These are phyloP conservation scores for Diplodus sargus DNA, from an alignment of 2,797 vertebrate genomes.

Conservation along the genomic window DNA sequence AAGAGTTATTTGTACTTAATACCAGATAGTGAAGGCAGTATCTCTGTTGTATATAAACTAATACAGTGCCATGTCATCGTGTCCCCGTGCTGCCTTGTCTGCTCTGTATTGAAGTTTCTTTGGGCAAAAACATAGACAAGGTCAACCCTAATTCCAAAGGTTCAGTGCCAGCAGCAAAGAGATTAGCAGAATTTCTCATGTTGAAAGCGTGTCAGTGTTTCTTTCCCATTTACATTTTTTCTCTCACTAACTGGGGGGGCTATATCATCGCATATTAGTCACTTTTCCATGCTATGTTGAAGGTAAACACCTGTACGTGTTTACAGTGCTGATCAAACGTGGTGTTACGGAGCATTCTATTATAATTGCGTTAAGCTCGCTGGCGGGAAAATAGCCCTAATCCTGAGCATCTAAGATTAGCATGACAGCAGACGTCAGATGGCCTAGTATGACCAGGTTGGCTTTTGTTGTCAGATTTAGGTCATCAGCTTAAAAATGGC, in stretches of 20 bases:
- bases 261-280: constrained; percentile 19
- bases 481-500: constrained; percentile 78
- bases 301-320: constrained; percentile 67
- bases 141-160: constrained; percentile 75
- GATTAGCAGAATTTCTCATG: constrained; percentile 68
- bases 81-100: constrained; percentile 50
- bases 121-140: constrained; percentile 72
- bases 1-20: constrained; percentile 53
- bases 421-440: constrained; percentile 82
- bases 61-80: constrained; percentile 45
- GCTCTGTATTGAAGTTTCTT: constrained; percentile 68
- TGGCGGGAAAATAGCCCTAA: constrained; percentile 80
- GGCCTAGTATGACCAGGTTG: constrained; percentile 80
- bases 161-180: constrained; percentile 68
- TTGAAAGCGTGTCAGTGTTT: constrained; percentile 56
- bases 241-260: constrained; percentile 21
- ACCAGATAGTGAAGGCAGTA: constrained; percentile 39
- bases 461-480: constrained; percentile 83
- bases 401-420: constrained; percentile 84
- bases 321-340: constrained; percentile 58
- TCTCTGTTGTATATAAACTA: constrained; percentile 48
- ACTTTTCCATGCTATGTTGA: constrained; percentile 36
- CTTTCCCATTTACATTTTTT: constrained; percentile 36
- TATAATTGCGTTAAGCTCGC: constrained; percentile 70
- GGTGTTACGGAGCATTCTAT: constrained; percentile 62